Evolutionary conservation across 2,797 vertebrate species (phyloP).

Genomic region (Salmo trutta): DNA sequence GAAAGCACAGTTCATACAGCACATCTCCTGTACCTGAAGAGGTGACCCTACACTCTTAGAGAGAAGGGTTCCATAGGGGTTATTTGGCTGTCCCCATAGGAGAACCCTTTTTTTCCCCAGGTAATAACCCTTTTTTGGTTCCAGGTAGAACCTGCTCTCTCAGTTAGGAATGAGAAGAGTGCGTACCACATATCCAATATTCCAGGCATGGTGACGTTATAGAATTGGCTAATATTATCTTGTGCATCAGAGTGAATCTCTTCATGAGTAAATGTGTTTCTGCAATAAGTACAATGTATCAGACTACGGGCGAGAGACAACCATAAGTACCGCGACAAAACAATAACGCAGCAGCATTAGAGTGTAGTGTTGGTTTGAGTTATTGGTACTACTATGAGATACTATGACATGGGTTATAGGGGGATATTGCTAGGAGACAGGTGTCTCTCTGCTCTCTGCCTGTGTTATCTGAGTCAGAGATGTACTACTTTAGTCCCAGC

Average conservation of each 20-base stretch:
- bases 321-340: not conserved
- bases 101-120: too few species aligned
- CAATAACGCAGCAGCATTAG: slow-evolving; percentile 42
- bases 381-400: not conserved
- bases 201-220: not conserved
- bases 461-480: not conserved
- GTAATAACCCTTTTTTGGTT: too few species aligned
- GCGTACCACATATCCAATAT: not conserved
- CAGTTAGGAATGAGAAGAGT: not conserved
- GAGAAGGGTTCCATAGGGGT: too few species aligned
- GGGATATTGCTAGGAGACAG: not conserved
- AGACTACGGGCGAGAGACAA: not conserved
- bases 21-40: not conserved
- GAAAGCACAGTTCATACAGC: not conserved
- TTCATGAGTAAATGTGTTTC: not conserved
- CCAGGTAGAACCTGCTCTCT: not conserved
- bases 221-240: not conserved
- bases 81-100: too few species aligned
- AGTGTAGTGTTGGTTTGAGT: not conserved
- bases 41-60: not conserved
- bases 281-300: not conserved
- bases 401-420: not conserved
- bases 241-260: not conserved
- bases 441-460: not conserved
- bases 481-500: not conserved